These are phyloP conservation scores for Ariolimax columbianus DNA, from an alignment of 2,888 invertebrate species.

Conservation along the genomic window DNA sequence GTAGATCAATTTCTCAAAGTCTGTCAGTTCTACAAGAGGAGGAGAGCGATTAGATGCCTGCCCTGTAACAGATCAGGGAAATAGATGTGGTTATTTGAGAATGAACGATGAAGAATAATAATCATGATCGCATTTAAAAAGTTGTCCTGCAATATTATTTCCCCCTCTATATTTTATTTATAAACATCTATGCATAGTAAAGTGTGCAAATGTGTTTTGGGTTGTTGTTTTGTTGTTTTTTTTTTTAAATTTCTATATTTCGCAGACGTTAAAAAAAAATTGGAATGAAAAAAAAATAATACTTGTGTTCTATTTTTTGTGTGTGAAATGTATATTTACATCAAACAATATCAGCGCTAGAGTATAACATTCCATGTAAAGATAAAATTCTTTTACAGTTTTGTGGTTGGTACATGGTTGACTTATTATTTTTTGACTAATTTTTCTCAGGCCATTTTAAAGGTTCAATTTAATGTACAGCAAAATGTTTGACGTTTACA, in stretches of 20 bases:
- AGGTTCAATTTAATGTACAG: neutral
- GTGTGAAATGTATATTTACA: conserved; percentile 11
- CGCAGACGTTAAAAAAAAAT: neutral
- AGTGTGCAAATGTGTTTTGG: too few relatives aligned
- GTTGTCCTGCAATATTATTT: neutral
- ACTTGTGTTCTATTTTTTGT: conserved; percentile 25
- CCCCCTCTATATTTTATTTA: conserved; percentile 25
- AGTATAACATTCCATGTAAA: conserved; percentile 51
- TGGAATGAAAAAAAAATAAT: neutral
- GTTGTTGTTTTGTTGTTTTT: too few relatives aligned
- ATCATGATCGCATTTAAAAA: neutral
- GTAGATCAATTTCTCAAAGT: too few relatives aligned
- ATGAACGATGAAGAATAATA: too few relatives aligned
- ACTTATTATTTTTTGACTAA: conserved; percentile 3
- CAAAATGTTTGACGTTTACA: neutral
- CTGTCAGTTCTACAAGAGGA: too few relatives aligned
- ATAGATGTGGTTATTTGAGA: too few relatives aligned
- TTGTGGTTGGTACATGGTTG: neutral
- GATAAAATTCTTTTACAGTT: conserved; percentile 36
- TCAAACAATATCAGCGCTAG: conserved; percentile 21
- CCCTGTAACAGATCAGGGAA: too few relatives aligned
- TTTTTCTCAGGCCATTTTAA: conserved; percentile 29
- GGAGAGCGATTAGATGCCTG: too few relatives aligned
- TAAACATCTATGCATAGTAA: conserved; percentile 50
- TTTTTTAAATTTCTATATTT: too few relatives aligned